Evolutionary conservation across 2,888 invertebrate species (phyloP).

Genomic region (Corythucha ciliata): DNA sequence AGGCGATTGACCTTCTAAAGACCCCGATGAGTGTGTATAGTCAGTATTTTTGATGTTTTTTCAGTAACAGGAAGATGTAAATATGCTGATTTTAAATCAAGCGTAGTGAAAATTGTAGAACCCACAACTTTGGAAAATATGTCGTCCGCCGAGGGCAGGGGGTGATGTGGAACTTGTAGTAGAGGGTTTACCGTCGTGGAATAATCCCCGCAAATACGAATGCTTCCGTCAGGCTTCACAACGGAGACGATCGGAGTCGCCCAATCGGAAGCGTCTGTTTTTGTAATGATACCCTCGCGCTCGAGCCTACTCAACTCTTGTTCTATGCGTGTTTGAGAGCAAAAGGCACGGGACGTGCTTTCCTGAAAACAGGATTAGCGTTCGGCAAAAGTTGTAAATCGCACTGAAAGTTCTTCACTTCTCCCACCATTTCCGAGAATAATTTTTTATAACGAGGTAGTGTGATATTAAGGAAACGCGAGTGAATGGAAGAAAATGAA

Average conservation of each 20-base stretch:
- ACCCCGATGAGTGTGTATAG: slow-evolving; percentile 7
- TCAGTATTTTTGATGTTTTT: slow-evolving; percentile 6
- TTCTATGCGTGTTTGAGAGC: slow-evolving; percentile 3
- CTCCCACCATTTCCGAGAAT: too few species aligned
- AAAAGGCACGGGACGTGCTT: slow-evolving; percentile 4
- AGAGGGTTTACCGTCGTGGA: slow-evolving; percentile 1
- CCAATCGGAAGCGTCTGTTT: slow-evolving; percentile 15
- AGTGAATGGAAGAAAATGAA: too few species aligned
- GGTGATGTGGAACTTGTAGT: slow-evolving; percentile 7
- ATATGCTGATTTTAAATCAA: slow-evolving; percentile 5
- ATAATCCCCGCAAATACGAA: slow-evolving; percentile 24
- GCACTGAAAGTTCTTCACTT: too few species aligned
- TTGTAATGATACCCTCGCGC: slow-evolving; percentile 13
- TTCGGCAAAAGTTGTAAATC: too few species aligned
- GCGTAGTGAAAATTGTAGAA: background rate
- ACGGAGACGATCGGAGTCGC: slow-evolving; percentile 23
- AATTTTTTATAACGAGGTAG: too few species aligned
- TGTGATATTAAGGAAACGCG: too few species aligned
- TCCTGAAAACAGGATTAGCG: slow-evolving; percentile 7
- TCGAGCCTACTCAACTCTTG: slow-evolving; percentile 8
- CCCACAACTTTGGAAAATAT: background rate
- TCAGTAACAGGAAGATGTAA: slow-evolving; percentile 6
- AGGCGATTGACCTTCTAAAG: slow-evolving; percentile 5
- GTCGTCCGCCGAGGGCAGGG: background rate
- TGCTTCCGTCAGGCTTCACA: slow-evolving; percentile 17